Percentiles rank a stretch among this genome's conserved stretches.
Evolutionary conservation across 2,888 invertebrate genomes (phyloP).

Genomic region (Hypsopygia costalis): DNA sequence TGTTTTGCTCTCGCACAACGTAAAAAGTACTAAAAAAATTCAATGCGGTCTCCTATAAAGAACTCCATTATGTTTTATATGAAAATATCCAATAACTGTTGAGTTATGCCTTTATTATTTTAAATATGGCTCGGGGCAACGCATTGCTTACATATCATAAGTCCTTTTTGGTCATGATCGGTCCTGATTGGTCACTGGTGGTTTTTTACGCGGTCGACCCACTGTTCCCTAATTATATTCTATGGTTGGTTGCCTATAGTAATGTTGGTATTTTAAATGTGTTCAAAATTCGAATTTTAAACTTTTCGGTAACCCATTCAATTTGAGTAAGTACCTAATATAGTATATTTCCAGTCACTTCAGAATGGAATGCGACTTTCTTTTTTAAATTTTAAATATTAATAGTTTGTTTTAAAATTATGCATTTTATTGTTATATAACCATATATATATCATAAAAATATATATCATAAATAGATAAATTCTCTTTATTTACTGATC

Average conservation of each 20-base stretch:
- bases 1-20: slow-evolving; percentile 23
- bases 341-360: no score
- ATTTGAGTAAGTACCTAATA: no score
- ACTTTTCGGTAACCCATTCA: neutral
- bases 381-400: no score
- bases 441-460: no score
- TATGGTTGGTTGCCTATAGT: slow-evolving; percentile 44
- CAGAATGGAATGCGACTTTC: no score
- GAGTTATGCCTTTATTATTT: slow-evolving; percentile 74
- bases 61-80: slow-evolving; percentile 55
- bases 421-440: no score
- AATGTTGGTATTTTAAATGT: slow-evolving; percentile 37
- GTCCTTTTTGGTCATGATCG: slow-evolving; percentile 51
- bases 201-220: slow-evolving; percentile 48
- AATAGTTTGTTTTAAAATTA: no score
- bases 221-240: slow-evolving; percentile 66
- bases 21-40: slow-evolving; percentile 17
- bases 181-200: slow-evolving; percentile 30
- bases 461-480: no score
- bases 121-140: slow-evolving; percentile 70
- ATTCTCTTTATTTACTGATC: no score
- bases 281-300: slow-evolving; percentile 25
- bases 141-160: slow-evolving; percentile 34
- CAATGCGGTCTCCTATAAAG: slow-evolving; percentile 24
- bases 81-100: slow-evolving; percentile 69